phyloP scores from a whole-genome alignment of 2,113 vertebrate genomes.

The Rhinichthys klamathensis region DNA sequence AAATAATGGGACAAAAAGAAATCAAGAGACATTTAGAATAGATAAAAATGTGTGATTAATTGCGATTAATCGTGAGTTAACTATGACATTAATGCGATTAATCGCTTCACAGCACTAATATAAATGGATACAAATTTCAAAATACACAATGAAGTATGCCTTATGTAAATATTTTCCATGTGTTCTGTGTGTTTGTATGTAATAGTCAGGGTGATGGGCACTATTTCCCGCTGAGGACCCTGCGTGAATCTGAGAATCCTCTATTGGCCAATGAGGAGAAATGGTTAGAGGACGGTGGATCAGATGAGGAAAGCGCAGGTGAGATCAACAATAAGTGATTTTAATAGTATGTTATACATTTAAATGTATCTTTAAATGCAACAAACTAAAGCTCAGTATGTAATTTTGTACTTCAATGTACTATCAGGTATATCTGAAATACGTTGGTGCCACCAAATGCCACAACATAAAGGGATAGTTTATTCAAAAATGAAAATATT shows the following conservation, averaged over 20 bases:
- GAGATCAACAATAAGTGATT: conserved; percentile 58
- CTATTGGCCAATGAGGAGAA: conserved; percentile 86
- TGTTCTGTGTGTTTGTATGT: not conserved
- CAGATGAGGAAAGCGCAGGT: conserved; percentile 86
- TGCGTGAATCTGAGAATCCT: conserved; percentile 86
- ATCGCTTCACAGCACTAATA: too few species aligned
- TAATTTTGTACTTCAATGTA: not conserved
- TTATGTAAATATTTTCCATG: not conserved
- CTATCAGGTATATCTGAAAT: not conserved
- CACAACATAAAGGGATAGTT: not conserved
- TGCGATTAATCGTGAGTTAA: too few species aligned
- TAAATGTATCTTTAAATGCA: not conserved
- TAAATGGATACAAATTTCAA: not conserved
- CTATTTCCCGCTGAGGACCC: conserved; percentile 86
- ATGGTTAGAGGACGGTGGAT: conserved; percentile 85
- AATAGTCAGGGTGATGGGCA: conserved; percentile 92
- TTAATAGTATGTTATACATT: not conserved
- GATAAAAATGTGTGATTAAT: too few species aligned
- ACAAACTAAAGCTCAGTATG: not conserved
- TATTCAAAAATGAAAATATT: too few species aligned
- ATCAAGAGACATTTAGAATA: too few species aligned
- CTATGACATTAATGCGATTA: too few species aligned
- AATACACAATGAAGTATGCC: not conserved
- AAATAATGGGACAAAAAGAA: too few species aligned
- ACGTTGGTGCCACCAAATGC: not conserved